Evolutionary conservation across 2,113 vertebrate species (phyloP).

Genomic region (Apaloderma vittatum): DNA sequence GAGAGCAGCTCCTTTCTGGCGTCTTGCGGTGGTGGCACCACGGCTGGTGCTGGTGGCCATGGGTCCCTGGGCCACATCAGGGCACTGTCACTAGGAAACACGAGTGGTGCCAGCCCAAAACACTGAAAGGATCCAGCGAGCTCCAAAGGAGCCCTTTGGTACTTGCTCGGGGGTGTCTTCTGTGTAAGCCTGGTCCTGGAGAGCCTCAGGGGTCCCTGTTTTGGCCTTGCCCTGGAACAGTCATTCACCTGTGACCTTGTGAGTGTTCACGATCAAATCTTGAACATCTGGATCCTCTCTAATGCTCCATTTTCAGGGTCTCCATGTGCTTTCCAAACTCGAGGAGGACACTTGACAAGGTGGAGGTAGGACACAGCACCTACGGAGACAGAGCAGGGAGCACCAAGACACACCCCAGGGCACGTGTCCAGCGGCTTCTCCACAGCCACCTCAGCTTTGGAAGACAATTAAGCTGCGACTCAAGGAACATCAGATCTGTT

Average conservation of each 20-base stretch:
- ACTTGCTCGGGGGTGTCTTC: rapidly evolving
- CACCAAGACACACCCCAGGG: neutral
- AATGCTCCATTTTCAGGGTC: neutral
- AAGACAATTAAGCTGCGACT: neutral
- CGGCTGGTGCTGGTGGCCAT: neutral
- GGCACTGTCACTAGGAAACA: neutral
- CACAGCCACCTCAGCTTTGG: neutral
- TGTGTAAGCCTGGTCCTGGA: neutral
- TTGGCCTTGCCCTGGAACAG: neutral
- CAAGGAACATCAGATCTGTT: neutral
- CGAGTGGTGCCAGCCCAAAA: neutral
- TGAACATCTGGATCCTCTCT: neutral
- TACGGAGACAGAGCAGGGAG: rapidly evolving
- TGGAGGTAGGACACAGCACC: neutral
- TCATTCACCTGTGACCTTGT: neutral
- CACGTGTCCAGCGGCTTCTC: neutral
- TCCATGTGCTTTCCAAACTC: rapidly evolving
- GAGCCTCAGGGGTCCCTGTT: neutral
- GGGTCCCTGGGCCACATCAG: neutral
- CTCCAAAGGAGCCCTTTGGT: neutral
- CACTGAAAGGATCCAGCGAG: neutral
- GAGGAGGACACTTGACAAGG: neutral
- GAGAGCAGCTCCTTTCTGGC: constrained; percentile 19
- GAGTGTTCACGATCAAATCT: neutral
- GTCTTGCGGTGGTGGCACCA: constrained; percentile 4